phyloP scores from a whole-genome alignment of 2,113 vertebrate species.

The Barnardius zonarius region DNA sequence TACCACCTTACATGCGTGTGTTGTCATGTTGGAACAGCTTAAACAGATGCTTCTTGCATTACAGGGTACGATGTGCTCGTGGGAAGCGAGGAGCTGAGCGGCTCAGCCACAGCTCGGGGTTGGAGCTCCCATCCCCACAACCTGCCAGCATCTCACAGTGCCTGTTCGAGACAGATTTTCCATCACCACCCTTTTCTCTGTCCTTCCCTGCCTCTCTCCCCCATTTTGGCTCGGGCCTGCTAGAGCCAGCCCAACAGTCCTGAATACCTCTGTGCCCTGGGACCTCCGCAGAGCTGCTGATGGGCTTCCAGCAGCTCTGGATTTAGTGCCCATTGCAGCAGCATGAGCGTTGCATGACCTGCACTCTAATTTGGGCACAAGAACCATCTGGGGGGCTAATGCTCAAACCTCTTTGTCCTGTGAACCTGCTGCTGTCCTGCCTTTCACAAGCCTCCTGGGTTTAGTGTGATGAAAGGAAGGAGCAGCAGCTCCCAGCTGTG shows the following conservation, averaged over 20 bases:
- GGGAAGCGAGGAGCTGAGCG: neutral
- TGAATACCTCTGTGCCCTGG: neutral
- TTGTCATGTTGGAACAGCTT: neutral
- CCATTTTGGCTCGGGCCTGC: rapidly evolving
- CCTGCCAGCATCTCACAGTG: neutral
- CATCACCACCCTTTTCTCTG: neutral
- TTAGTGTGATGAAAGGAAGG: neutral
- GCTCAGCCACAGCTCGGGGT: neutral
- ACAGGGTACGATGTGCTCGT: neutral
- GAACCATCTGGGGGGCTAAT: neutral
- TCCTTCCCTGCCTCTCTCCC: neutral
- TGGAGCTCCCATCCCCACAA: neutral
- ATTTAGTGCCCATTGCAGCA: neutral
- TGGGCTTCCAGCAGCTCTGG: neutral
- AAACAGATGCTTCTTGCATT: neutral
- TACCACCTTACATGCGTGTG: neutral
- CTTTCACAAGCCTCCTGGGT: neutral
- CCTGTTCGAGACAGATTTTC: neutral
- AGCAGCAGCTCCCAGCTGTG: neutral
- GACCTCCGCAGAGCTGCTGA: rapidly evolving
- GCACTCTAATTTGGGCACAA: rapidly evolving
- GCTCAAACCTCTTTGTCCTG: neutral
- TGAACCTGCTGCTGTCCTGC: neutral
- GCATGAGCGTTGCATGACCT: rapidly evolving
- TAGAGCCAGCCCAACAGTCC: neutral